A percentile compares a stretch with the other conserved stretches of the same genome.
These are phyloP conservation scores for Gnathonemus echidnorhynchus DNA, from an alignment of 2,113 vertebrate genomes.

Conservation along the genomic window DNA sequence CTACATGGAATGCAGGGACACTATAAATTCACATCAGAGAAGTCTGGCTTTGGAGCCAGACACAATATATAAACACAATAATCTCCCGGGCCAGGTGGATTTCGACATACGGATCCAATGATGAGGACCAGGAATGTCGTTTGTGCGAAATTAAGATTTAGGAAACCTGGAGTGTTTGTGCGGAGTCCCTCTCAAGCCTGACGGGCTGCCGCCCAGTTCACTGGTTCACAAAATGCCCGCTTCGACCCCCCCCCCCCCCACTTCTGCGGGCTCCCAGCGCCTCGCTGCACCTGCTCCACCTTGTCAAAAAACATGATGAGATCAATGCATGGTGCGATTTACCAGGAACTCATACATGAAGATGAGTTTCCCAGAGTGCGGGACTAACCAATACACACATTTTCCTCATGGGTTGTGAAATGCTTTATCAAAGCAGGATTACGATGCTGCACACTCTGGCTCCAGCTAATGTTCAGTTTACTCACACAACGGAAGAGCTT, in stretches of 20 bases:
- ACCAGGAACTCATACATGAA: conserved; percentile 14
- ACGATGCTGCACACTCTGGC: not conserved
- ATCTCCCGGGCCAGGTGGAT: conserved; percentile 30
- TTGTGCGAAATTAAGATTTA: conserved; percentile 29
- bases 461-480: not conserved
- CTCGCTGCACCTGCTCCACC: not conserved
- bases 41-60: not conserved
- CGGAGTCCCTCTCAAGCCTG: not conserved
- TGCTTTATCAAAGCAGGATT: not conserved
- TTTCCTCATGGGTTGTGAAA: not conserved
- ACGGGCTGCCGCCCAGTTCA: not conserved
- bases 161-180: conserved; percentile 17
- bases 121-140: conserved; percentile 34
- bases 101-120: conserved; percentile 32
- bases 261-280: not conserved
- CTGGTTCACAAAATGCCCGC: not conserved
- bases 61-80: conserved; percentile 29
- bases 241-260: not conserved
- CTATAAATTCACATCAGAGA: conserved; percentile 18
- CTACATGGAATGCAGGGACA: conserved; percentile 12
- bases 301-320: conserved; percentile 12
- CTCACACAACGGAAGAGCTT: not conserved
- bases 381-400: not conserved
- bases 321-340: not conserved
- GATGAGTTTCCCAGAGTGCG: conserved; percentile 4